phyloP scores from a whole-genome alignment of 1,140 invertebrate species.

The Lordiphosa collinella region DNA sequence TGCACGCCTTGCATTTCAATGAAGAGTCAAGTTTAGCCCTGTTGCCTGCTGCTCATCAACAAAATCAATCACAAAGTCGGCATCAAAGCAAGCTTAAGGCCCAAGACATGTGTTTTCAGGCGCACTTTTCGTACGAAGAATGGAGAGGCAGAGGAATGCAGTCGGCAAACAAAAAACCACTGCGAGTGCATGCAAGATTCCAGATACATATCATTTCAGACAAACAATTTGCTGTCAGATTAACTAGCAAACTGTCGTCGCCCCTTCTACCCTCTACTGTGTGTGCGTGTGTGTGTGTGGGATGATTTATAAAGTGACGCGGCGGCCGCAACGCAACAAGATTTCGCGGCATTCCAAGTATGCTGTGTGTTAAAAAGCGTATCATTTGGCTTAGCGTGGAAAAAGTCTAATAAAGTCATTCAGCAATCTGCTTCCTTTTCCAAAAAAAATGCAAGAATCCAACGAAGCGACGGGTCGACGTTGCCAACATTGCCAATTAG shows the following conservation, averaged over 20 bases:
- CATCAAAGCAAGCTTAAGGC: conserved; percentile 27
- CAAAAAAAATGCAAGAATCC: conserved; percentile 17
- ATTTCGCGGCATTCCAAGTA: conserved; percentile 63
- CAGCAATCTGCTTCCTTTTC: background rate
- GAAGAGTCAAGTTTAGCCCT: conserved; percentile 21
- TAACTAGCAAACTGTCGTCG: conserved; percentile 61
- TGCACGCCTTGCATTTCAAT: conserved; percentile 55
- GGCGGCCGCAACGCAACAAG: conserved; percentile 43
- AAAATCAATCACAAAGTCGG: conserved; percentile 57
- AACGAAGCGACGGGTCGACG: conserved; percentile 13
- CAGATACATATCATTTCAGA: conserved; percentile 25
- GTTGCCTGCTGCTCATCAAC: conserved; percentile 28
- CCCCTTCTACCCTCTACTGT: conserved; percentile 6
- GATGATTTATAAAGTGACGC: conserved; percentile 72
- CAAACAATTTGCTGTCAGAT: conserved; percentile 66
- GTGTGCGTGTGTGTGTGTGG: conserved; percentile 5
- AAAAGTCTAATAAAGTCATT: conserved; percentile 61
- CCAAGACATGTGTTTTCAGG: conserved; percentile 37
- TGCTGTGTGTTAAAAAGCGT: conserved; percentile 33
- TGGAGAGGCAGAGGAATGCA: conserved; percentile 13
- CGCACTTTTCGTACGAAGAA: conserved; percentile 23
- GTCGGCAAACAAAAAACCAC: conserved; percentile 26
- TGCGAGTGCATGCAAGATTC: conserved; percentile 50
- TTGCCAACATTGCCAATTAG: conserved; percentile 62
- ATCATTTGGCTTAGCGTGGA: background rate